phyloP scores from a whole-genome alignment of 2,113 vertebrate genomes.

The Euleptes europaea region DNA sequence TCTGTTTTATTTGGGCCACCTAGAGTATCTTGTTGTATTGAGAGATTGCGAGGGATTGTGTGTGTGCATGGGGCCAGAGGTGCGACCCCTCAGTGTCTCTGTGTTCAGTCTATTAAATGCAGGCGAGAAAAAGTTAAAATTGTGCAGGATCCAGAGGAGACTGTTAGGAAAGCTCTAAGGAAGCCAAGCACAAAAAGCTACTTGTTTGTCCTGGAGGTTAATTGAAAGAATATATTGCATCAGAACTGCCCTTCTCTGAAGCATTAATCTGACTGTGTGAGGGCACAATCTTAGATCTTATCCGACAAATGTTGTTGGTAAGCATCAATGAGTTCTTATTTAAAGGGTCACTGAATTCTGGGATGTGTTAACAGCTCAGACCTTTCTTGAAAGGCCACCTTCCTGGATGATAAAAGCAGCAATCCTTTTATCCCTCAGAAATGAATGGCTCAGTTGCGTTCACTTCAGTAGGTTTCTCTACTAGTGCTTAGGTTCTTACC shows the following conservation, averaged over 20 bases:
- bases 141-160: background rate
- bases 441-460: background rate
- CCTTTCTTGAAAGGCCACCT: background rate
- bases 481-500: slow-evolving; percentile 65
- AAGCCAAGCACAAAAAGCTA: background rate
- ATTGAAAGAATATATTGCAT: too few relatives aligned
- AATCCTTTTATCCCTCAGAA: background rate
- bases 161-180: background rate
- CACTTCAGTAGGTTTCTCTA: background rate
- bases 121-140: background rate
- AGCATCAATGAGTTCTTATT: background rate
- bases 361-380: background rate
- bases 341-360: background rate
- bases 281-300: background rate
- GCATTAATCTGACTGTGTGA: background rate
- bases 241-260: background rate
- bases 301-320: background rate
- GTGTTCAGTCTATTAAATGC: background rate
- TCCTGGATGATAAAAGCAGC: background rate
- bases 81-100: too few relatives aligned
- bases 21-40: too few relatives aligned
- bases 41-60: too few relatives aligned
- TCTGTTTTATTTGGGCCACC: too few relatives aligned
- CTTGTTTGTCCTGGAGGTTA: background rate
- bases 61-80: too few relatives aligned